Evolutionary conservation across 2,797 vertebrate species (phyloP).

Genomic region (Melanotaenia boesemani): DNA sequence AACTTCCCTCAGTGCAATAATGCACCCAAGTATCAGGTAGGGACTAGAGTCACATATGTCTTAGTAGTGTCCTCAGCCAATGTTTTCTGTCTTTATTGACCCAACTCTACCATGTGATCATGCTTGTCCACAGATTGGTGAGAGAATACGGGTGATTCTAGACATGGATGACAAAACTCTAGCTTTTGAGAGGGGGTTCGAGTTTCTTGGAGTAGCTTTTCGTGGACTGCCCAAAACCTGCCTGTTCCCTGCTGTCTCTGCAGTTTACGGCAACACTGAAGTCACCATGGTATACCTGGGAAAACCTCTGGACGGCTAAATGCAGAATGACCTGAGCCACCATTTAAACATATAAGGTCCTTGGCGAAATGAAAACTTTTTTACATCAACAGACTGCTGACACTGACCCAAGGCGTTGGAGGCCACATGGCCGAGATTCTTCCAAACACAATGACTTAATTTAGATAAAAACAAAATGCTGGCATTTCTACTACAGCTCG

Average conservation of each 20-base stretch:
- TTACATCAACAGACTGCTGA: constrained; percentile 26
- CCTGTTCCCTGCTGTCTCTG: constrained; percentile 97
- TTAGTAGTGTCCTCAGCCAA: neutral
- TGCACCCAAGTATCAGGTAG: constrained; percentile 98
- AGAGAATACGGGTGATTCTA: constrained; percentile 98
- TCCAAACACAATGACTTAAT: constrained; percentile 45
- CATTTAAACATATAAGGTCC: constrained; percentile 15
- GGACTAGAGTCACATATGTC: neutral
- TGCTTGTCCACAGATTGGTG: constrained; percentile 90
- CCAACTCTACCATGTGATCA: neutral
- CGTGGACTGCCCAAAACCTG: constrained; percentile 96
- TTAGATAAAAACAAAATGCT: constrained; percentile 37
- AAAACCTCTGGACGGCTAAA: constrained; percentile 95
- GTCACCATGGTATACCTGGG: constrained; percentile 99
- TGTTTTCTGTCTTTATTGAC: neutral
- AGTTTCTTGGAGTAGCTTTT: constrained; percentile 97
- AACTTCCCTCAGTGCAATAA: constrained; percentile 99
- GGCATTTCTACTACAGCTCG: constrained; percentile 38
- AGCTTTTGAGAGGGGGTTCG: constrained; percentile 97
- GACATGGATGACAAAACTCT: constrained; percentile 99
- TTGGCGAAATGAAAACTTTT: constrained; percentile 22
- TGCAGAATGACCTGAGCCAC: constrained; percentile 22
- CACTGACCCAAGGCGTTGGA: constrained; percentile 27
- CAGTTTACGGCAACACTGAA: constrained; percentile 99
- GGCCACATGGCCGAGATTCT: constrained; percentile 29